Evolutionary conservation across 2,797 vertebrate genomes (phyloP).

Genomic region (Rhodeus uyekii): DNA sequence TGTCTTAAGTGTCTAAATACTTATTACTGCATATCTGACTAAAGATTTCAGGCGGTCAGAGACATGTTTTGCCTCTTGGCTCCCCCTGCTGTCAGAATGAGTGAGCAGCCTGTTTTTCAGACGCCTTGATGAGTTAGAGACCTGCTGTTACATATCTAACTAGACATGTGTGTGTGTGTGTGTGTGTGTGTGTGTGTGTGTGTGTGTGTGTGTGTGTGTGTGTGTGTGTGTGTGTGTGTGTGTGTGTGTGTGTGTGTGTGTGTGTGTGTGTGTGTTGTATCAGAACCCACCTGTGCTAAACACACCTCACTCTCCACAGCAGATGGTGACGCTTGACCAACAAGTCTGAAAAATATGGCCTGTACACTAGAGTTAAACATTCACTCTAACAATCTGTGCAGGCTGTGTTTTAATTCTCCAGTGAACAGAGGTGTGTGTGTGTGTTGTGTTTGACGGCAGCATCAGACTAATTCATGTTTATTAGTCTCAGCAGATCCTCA

Average conservation of each 20-base stretch:
- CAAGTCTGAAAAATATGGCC: slow-evolving; percentile 40
- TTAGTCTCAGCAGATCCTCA: slow-evolving; percentile 1
- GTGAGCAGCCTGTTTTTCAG: background rate
- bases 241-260: background rate
- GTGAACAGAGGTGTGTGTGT: background rate
- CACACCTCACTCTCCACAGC: slow-evolving; percentile 18
- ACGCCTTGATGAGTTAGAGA: background rate
- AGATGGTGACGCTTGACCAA: slow-evolving; percentile 37
- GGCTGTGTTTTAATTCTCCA: background rate
- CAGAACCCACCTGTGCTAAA: slow-evolving; percentile 21
- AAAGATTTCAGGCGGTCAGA: background rate
- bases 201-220: slow-evolving; percentile 12
- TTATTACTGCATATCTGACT: background rate
- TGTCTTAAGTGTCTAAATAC: background rate
- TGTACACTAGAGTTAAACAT: slow-evolving; percentile 25
- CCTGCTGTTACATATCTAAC: slow-evolving; percentile 1
- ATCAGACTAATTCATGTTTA: slow-evolving; percentile 37
- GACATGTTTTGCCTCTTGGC: slow-evolving; percentile 10
- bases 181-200: slow-evolving; percentile 15
- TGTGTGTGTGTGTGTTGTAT: slow-evolving; percentile 16
- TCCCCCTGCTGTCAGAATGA: slow-evolving; percentile 35
- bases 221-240: background rate
- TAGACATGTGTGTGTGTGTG: slow-evolving; percentile 4
- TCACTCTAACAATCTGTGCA: slow-evolving; percentile 20
- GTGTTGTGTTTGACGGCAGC: background rate